A percentile compares a stretch with the other conserved stretches of the same genome.
Evolutionary conservation across 2,113 vertebrate genomes (phyloP).

Genomic region (Neogobius melanostomus): DNA sequence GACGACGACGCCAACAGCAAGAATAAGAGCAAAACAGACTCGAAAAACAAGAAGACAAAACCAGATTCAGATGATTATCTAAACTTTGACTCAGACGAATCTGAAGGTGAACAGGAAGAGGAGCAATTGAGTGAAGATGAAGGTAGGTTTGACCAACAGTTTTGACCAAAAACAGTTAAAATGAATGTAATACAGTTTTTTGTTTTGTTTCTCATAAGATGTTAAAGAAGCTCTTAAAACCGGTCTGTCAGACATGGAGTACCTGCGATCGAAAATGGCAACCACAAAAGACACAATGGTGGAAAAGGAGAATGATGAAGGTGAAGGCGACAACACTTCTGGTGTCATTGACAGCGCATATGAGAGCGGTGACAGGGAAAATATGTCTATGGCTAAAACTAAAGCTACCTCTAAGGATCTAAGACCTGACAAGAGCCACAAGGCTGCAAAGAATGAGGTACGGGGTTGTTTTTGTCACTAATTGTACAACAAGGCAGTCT

Average conservation of each 20-base stretch:
- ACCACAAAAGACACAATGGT: conserved; percentile 45
- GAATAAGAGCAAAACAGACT: conserved; percentile 8
- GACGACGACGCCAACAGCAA: conserved; percentile 20
- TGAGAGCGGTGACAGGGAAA: conserved; percentile 34
- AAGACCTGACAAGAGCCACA: conserved; percentile 33
- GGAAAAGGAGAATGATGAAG: conserved; percentile 31
- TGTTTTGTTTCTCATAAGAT: conserved; percentile 47
- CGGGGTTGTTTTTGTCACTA: background rate
- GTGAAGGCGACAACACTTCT: conserved; percentile 14
- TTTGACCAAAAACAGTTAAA: background rate
- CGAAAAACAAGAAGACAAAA: conserved; percentile 56
- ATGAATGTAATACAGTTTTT: background rate
- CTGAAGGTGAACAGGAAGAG: conserved; percentile 62
- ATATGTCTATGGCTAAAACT: conserved; percentile 20
- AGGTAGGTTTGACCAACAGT: conserved; percentile 32
- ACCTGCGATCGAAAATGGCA: conserved; percentile 90
- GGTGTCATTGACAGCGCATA: conserved; percentile 20
- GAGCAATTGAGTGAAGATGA: conserved; percentile 24
- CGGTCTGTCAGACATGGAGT: conserved; percentile 91
- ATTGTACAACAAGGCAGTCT: background rate
- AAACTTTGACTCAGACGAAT: conserved; percentile 89
- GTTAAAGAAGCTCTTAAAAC: conserved; percentile 72
- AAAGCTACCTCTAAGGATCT: conserved; percentile 13
- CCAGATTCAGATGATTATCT: conserved; percentile 82
- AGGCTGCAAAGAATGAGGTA: conserved; percentile 59